Evolutionary conservation across 2,888 invertebrate species (phyloP).

Genomic region (Nomada fucata): DNA sequence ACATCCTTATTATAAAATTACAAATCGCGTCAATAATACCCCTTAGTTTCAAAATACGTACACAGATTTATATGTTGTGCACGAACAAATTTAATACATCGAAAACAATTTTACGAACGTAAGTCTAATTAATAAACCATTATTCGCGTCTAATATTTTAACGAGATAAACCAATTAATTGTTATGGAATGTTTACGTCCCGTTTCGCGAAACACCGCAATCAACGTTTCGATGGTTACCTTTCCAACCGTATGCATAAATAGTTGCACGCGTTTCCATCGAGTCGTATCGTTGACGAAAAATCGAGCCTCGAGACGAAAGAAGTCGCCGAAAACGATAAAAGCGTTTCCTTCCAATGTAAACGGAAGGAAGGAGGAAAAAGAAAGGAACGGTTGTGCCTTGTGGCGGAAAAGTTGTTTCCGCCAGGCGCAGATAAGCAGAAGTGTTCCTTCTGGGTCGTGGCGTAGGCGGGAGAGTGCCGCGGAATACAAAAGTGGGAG

Average conservation of each 20-base stretch:
- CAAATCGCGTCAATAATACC: too few species aligned
- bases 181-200: too few species aligned
- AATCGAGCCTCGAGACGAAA: background rate
- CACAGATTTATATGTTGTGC: too few species aligned
- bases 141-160: too few species aligned
- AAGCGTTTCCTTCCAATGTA: slow-evolving; percentile 3
- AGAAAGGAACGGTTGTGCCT: slow-evolving; percentile 22
- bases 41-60: too few species aligned
- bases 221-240: too few species aligned
- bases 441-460: slow-evolving; percentile 48
- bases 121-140: too few species aligned
- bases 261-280: background rate
- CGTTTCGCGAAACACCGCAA: too few species aligned
- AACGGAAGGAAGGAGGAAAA: slow-evolving; percentile 8
- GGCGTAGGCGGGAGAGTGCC: slow-evolving; percentile 24
- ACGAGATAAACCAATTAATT: too few species aligned
- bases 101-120: too few species aligned
- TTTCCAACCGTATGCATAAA: slow-evolving; percentile 2
- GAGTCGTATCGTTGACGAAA: slow-evolving; percentile 12
- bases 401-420: slow-evolving; percentile 68
- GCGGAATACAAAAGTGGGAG: slow-evolving; percentile 51
- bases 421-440: slow-evolving; percentile 63
- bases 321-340: slow-evolving; percentile 8
- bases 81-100: too few species aligned
- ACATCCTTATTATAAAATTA: too few species aligned